phyloP scores from a whole-genome alignment of 2,797 vertebrate species.

The Ceryle rudis region DNA sequence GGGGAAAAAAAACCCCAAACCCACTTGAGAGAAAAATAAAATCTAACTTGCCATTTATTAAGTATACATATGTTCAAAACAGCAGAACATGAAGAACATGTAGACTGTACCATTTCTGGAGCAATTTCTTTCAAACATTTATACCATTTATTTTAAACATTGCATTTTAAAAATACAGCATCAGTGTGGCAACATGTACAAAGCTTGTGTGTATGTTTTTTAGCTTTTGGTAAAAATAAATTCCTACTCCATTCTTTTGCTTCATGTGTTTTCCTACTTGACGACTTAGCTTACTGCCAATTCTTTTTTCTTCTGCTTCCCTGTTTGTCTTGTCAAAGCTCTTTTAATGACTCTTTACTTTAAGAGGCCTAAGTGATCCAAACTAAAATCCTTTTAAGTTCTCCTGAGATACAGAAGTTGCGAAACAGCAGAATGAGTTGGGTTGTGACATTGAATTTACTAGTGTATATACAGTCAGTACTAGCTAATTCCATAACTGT shows the following conservation, averaged over 20 bases:
- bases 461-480: neutral
- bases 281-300: neutral
- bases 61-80: neutral
- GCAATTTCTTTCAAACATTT: neutral
- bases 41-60: neutral
- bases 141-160: neutral
- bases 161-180: neutral
- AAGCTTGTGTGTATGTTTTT: neutral
- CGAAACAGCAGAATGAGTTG: neutral
- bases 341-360: neutral
- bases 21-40: neutral
- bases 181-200: neutral
- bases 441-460: neutral
- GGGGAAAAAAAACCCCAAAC: neutral
- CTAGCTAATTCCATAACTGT: neutral
- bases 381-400: neutral
- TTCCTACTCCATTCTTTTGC: neutral
- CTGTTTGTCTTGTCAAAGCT: neutral
- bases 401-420: neutral
- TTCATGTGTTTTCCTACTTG: neutral
- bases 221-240: neutral
- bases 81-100: neutral
- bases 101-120: neutral
- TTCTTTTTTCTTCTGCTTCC: neutral
- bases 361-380: neutral